Evolutionary conservation across 2,888 invertebrate genomes (phyloP).

Genomic region (Tipula lateralis): DNA sequence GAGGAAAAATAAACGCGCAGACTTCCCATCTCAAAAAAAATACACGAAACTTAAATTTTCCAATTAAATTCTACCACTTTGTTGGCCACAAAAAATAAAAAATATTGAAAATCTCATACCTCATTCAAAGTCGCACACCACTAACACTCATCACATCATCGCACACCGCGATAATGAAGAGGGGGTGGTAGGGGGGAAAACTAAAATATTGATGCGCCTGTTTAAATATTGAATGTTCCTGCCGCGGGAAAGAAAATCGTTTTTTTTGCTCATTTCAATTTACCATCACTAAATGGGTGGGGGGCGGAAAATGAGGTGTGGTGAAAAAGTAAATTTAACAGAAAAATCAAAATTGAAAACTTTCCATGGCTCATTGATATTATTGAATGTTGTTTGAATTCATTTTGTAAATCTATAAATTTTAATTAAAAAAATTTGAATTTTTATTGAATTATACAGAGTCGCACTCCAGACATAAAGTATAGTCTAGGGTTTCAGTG

Average conservation of each 20-base stretch:
- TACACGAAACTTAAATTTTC: not conserved
- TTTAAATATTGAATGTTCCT: not conserved
- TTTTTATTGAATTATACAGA: too few relatives aligned
- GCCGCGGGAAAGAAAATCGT: not conserved
- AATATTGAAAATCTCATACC: not conserved
- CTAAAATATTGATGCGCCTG: not conserved
- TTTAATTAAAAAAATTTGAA: not conserved
- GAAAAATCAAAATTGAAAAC: not conserved
- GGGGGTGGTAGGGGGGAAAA: too few relatives aligned
- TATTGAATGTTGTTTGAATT: too few relatives aligned
- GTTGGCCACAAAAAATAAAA: not conserved
- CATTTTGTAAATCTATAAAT: too few relatives aligned
- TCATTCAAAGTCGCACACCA: not conserved
- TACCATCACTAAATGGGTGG: not conserved
- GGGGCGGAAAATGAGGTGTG: not conserved
- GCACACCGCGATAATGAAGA: not conserved
- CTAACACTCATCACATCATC: not conserved
- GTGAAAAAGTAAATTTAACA: not conserved
- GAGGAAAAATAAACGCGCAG: not conserved
- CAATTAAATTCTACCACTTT: conserved; percentile 1
- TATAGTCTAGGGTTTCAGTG: too few relatives aligned
- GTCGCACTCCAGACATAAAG: too few relatives aligned
- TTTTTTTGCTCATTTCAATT: not conserved
- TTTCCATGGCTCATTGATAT: not conserved
- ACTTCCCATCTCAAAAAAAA: not conserved